Evolutionary conservation across 2,888 invertebrate genomes (phyloP).

Genomic region (Campoplex nolae): DNA sequence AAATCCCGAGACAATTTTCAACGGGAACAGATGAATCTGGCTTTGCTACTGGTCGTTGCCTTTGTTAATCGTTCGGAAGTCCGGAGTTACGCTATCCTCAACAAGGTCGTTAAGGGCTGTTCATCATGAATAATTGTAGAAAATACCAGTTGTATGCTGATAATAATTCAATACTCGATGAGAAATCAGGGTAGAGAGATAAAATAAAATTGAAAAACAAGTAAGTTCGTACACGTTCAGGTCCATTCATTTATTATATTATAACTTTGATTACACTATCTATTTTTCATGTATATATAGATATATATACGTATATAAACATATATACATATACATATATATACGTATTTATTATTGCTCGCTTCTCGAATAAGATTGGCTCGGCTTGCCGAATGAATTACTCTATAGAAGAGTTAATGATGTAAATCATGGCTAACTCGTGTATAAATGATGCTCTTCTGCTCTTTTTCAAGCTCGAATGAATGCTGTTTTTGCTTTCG

Average conservation of each 20-base stretch:
- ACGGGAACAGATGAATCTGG: conserved; percentile 65
- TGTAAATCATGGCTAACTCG: conserved; percentile 40
- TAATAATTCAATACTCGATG: background rate
- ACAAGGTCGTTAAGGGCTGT: background rate
- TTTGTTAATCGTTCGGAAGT: conserved; percentile 45
- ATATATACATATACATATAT: conserved; percentile 26
- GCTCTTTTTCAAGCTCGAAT: background rate
- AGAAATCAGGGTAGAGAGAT: background rate
- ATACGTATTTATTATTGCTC: conserved; percentile 72
- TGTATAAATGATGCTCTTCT: conserved; percentile 25
- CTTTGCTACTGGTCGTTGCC: conserved; percentile 54
- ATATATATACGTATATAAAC: too few relatives aligned
- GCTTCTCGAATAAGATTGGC: conserved; percentile 78
- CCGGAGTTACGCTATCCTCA: background rate
- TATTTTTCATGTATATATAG: conserved; percentile 74
- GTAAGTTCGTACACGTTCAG: conserved; percentile 69
- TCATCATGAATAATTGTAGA: background rate
- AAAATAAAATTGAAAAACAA: conserved; percentile 14
- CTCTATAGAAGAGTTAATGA: conserved; percentile 20
- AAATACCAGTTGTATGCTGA: background rate
- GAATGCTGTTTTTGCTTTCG: background rate
- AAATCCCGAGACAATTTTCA: conserved; percentile 16
- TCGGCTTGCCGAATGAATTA: conserved; percentile 68
- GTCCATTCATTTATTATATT: conserved; percentile 82
- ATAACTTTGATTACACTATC: conserved; percentile 82